Base-by-base conservation (phyloP, 92 coral and sea anemone species). In the Porites divaricata region DNA sequence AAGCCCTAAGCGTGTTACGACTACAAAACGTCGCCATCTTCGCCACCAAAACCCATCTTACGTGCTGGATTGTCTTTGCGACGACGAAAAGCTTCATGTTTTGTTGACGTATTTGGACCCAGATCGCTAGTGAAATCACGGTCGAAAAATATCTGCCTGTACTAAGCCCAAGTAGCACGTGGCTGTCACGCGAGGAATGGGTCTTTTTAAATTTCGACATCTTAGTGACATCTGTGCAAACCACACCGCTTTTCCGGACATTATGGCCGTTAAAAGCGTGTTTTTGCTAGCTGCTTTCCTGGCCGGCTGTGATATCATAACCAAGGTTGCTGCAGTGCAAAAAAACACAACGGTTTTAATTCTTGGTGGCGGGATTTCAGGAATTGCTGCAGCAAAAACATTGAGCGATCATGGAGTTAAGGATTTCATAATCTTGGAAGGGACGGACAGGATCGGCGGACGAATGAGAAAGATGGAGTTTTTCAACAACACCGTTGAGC, bases 301-400 rank as follows among this genome's bases (percentile, higher is more conserved):
- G 85, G 54, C 68, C 2, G 14, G 51, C 45, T 50, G 28, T 58
- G 45, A 2, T 16, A 10, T 28, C 76, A 49, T 81, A 20, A 6
- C 41, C 48, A 71, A 63, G 68, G 17, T 19, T 23, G 11, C 49
- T 57, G 86, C 86, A 49, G 52, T 20, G 52, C 25, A 52, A 66
- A 75, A 48, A 66, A 59, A 67, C 20, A 28, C 88, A n/a, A 75
- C 67, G 5, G 95, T 95, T 3, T 70, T 95, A 65, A 75, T 95
- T 24, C 82, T 95, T 1, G 98, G 98, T 0, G 96, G 89, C 11
- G 98, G 98, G 6, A 93, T 95, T 72, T 89, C 96, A 9, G 98
- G 98, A 59, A 90, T 95, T 11, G 91, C 93, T 1, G 98, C 98
- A 21, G 98, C 96, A 21, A 87, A 95, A 74, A 86, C 89, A 8